Evolutionary conservation across 2,113 vertebrate genomes (phyloP), one percentile per base, ranked within the genome.

Genomic region (Naja naja): DNA sequence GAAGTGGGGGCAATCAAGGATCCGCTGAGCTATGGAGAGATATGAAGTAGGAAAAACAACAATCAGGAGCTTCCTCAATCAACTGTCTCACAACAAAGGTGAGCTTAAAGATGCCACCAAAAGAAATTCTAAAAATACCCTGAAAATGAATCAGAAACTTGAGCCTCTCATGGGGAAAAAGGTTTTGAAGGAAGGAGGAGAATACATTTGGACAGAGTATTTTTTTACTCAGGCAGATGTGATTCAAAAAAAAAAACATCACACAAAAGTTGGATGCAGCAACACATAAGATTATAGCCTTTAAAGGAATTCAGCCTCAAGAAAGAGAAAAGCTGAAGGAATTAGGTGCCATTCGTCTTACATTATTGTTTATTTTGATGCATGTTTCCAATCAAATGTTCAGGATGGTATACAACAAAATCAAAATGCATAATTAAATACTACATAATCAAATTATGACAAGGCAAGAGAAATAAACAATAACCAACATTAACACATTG

Each of bases 371-470:
- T 87, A 87, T n/a, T 53, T 87, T 87, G 30, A 87, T 87, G 27
- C 27, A 10, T 87, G 74, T 20, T 53, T 52, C 30, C 49, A n/a
- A 47, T 2, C 16, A 52, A 87, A 53, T 53, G 16, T 87, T 52
- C 86, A 87, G 14, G 7, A 52, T 53, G 34, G 25, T 53, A 30
- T 20, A 53, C 86, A 53, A 53, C 47, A 87, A 87, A 87, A 87
- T 87, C 45, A 87, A 87, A 87, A 87, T 87, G 43, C 85, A 87
- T 87, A 49, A 87, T 87, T 87, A 87, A 87, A 87, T 53, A 53
- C 49, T n/a, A n/a, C 86, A 87, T 87, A 87, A 87, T 52, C 49
- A 87, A 87, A 87, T 87, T 87, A 87, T 52, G 47, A n/a, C 23
- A 87, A 52, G 30, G 30, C 47, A 87, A n/a, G 27, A 87, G 47